A percentile compares a stretch with the other conserved stretches of the same genome.
phyloP scores from a whole-genome alignment of 2,888 invertebrate genomes.

The Netelia melanura region DNA sequence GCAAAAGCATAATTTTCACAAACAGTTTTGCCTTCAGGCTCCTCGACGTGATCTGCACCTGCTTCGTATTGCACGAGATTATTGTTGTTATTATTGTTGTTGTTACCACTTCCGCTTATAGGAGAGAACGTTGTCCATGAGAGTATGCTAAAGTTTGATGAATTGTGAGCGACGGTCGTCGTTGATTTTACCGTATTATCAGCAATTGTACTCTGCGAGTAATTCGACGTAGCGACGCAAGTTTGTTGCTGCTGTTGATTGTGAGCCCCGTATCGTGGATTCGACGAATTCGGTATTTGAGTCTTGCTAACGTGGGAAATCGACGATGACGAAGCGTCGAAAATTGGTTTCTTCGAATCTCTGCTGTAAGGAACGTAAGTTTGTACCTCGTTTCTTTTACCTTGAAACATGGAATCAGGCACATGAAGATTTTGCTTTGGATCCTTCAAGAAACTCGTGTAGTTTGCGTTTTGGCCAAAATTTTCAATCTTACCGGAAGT shows the following conservation, averaged over 20 bases:
- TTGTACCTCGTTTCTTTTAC: conserved; percentile 75
- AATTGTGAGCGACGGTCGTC: conserved; percentile 82
- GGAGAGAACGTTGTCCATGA: conserved; percentile 84
- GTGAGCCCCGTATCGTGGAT: conserved; percentile 65
- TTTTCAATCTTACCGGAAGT: conserved; percentile 49
- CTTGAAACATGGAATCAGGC: conserved; percentile 73
- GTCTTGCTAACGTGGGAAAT: conserved; percentile 70
- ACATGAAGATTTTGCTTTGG: conserved; percentile 43
- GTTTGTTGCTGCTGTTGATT: conserved; percentile 73
- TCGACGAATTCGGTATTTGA: conserved; percentile 67
- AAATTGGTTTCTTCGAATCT: conserved; percentile 73
- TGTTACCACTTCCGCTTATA: conserved; percentile 69
- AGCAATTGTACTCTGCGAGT: conserved; percentile 76
- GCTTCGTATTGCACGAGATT: conserved; percentile 76
- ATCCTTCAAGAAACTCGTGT: conserved; percentile 59
- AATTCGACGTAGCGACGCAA: conserved; percentile 78
- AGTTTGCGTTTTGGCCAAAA: conserved; percentile 36
- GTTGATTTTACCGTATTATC: conserved; percentile 77
- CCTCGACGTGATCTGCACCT: conserved; percentile 70
- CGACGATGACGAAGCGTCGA: conserved; percentile 56
- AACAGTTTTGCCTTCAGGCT: conserved; percentile 76
- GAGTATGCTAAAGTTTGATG: conserved; percentile 83
- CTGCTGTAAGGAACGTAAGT: conserved; percentile 75
- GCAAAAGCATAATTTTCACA: conserved; percentile 81
- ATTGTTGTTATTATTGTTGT: conserved; percentile 56